Conservation (phyloP, 2,888 invertebrate species). For the Gisinianus flammeolus region DNA sequence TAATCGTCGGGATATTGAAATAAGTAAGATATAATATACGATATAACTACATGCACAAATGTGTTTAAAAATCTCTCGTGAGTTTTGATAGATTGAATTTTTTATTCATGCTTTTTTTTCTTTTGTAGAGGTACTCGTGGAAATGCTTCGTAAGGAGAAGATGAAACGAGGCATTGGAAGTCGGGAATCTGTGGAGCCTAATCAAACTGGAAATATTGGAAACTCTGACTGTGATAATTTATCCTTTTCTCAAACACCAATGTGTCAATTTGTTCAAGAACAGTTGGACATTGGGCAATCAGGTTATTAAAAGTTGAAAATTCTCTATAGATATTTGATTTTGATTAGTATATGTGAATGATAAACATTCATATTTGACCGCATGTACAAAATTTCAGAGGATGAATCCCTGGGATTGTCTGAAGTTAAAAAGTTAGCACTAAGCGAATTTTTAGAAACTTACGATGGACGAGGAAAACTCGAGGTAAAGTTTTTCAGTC, state of each 20-base stretch:
- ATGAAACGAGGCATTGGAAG: slow-evolving; percentile 26
- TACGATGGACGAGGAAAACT: slow-evolving; percentile 47
- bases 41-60: background rate
- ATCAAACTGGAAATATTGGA: background rate
- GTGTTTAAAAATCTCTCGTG: background rate
- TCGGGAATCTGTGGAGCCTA: background rate
- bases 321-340: too few species aligned
- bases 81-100: background rate
- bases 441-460: slow-evolving; percentile 47
- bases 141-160: slow-evolving; percentile 44
- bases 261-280: slow-evolving; percentile 5
- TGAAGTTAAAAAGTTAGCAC: slow-evolving; percentile 46
- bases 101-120: background rate
- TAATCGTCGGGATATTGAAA: slow-evolving; percentile 46
- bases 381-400: background rate
- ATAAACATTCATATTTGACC: background rate
- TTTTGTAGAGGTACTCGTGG: slow-evolving; percentile 41
- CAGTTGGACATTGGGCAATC: slow-evolving; percentile 1
- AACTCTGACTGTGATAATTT: background rate
- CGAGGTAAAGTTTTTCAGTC: too few species aligned
- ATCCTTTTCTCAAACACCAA: slow-evolving; percentile 1
- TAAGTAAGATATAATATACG: slow-evolving; percentile 39
- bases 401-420: slow-evolving; percentile 27
- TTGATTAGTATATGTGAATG: background rate
- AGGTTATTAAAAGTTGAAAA: background rate